phyloP scores from a whole-genome alignment of 2,113 vertebrate species.

The Pedetes capensis region DNA sequence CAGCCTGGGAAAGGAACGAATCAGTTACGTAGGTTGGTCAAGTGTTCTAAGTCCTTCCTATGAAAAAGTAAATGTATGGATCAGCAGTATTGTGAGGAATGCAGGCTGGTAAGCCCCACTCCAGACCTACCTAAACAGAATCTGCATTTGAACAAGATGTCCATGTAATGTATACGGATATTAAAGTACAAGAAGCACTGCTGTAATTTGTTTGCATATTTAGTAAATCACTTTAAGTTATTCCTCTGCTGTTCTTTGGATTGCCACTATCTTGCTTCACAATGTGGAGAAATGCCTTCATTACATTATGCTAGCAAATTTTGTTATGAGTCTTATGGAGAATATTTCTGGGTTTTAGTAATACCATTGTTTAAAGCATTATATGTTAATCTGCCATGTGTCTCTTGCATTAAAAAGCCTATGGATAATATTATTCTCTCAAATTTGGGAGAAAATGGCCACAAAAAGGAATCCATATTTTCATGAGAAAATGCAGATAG shows the following conservation, averaged over 20 bases:
- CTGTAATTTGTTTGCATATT: not conserved
- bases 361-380: not conserved
- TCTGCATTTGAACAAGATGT: not conserved
- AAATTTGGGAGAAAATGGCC: not conserved
- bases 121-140: not conserved
- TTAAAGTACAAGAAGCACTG: not conserved
- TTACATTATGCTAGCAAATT: not conserved
- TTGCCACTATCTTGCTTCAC: not conserved
- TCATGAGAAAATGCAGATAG: not conserved
- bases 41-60: not conserved
- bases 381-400: not conserved
- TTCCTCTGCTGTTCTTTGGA: not conserved
- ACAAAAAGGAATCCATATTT: not conserved
- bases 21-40: not conserved
- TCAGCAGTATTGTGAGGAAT: not conserved
- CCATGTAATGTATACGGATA: not conserved
- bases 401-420: not conserved
- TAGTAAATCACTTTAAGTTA: not conserved
- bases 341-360: not conserved
- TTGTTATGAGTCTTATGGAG: not conserved
- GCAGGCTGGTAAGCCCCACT: not conserved
- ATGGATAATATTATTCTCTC: not conserved
- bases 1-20: not conserved
- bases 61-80: not conserved
- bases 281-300: not conserved